Evolutionary conservation across 2,888 invertebrate species (phyloP).

Genomic region (Diarsia brunnea): DNA sequence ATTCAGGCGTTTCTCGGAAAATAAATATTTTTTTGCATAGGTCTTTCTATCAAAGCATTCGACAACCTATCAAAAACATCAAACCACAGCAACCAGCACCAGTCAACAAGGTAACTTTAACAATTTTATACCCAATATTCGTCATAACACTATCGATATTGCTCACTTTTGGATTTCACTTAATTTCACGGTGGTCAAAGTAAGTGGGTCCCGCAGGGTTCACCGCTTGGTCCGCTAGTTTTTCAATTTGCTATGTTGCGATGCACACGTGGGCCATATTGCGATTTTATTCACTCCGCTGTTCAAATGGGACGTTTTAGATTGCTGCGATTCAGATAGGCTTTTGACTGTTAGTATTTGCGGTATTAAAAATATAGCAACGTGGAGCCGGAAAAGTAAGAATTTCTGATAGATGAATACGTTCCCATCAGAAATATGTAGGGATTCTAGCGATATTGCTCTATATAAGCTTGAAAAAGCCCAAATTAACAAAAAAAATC

Average conservation of each 20-base stretch:
- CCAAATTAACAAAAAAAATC: not conserved
- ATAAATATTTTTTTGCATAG: too few relatives aligned
- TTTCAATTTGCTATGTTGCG: conserved; percentile 75
- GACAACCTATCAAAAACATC: conserved; percentile 29
- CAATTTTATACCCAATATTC: conserved; percentile 55
- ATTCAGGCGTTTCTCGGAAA: not conserved
- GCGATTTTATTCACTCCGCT: conserved; percentile 76
- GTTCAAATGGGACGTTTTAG: conserved; percentile 64
- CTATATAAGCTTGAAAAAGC: not conserved
- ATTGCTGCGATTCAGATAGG: conserved; percentile 58
- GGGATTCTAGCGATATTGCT: not conserved
- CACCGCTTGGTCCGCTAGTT: conserved; percentile 69
- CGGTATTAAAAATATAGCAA: conserved; percentile 42
- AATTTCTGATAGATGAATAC: conserved; percentile 24
- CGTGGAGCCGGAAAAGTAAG: not conserved
- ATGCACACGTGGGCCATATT: conserved; percentile 71
- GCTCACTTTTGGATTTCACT: conserved; percentile 67
- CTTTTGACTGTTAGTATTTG: conserved; percentile 61
- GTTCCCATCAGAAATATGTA: not conserved
- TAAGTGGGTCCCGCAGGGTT: conserved; percentile 70
- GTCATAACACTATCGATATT: conserved; percentile 49
- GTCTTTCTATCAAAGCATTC: conserved; percentile 19
- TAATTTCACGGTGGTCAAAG: conserved; percentile 78
- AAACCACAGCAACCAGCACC: conserved; percentile 6
- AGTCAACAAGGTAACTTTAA: conserved; percentile 12